phyloP scores from a whole-genome alignment of 2,888 invertebrate genomes.

The Fabriciana adippe region DNA sequence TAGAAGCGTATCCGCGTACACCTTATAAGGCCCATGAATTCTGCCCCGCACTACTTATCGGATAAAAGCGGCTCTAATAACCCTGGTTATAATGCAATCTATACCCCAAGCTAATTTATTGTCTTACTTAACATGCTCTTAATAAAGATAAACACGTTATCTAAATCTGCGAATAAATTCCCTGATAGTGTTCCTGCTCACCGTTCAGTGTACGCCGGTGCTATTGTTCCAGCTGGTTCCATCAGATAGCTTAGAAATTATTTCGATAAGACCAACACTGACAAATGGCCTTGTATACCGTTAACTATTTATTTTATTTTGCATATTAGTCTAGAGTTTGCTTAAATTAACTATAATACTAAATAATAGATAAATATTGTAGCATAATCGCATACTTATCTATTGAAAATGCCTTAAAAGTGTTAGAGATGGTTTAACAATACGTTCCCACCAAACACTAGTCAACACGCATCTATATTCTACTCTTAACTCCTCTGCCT shows the following conservation, averaged over 20 bases:
- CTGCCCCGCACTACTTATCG: conserved; percentile 66
- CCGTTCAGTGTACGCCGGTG: conserved; percentile 32
- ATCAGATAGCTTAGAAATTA: conserved; percentile 37
- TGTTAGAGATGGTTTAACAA: not conserved
- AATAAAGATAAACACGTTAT: conserved; percentile 50
- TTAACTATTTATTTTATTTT: conserved; percentile 42
- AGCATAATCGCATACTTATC: not conserved
- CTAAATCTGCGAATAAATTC: conserved; percentile 45
- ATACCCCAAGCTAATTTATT: conserved; percentile 48
- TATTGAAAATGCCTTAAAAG: not conserved
- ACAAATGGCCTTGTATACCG: conserved; percentile 35
- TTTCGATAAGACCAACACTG: conserved; percentile 33
- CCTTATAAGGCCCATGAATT: conserved; percentile 63
- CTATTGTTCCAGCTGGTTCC: conserved; percentile 36
- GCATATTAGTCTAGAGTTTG: conserved; percentile 29
- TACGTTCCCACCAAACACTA: conserved; percentile 1
- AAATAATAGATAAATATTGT: not conserved
- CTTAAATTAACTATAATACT: not conserved
- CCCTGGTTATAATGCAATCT: conserved; percentile 48
- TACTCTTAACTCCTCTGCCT: conserved; percentile 5
- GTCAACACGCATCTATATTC: conserved; percentile 10
- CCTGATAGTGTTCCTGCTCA: conserved; percentile 38
- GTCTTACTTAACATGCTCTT: conserved; percentile 48
- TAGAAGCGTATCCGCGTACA: conserved; percentile 55
- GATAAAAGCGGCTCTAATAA: conserved; percentile 71